Conservation (phyloP, 2,113 vertebrate genomes). For the Scopus umbretta region DNA sequence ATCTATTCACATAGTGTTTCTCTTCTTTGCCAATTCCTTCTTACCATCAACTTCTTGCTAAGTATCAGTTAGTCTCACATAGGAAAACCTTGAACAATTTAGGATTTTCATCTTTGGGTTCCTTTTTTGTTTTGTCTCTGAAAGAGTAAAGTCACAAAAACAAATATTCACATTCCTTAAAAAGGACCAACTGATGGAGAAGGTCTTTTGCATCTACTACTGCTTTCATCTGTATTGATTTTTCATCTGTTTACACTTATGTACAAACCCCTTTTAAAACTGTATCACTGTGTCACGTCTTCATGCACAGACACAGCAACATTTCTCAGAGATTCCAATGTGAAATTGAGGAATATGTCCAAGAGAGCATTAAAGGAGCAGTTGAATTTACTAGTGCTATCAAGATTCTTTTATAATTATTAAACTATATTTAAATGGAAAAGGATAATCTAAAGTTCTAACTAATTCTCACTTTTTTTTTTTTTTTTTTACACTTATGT, state of each 20-base stretch:
- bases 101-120: neutral
- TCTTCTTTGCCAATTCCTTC: neutral
- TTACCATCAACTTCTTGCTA: neutral
- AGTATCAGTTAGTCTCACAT: neutral
- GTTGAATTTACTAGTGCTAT: neutral
- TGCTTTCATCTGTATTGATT: neutral
- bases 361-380: neutral
- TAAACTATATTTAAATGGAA: neutral
- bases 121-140: neutral
- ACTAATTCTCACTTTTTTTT: neutral
- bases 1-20: fast-evolving
- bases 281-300: neutral
- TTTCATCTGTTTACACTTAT: too few relatives aligned
- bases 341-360: neutral
- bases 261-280: neutral
- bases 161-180: neutral
- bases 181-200: neutral
- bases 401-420: neutral
- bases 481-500: neutral
- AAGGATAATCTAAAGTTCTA: too few relatives aligned
- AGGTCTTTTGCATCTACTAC: neutral
- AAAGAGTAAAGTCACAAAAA: neutral
- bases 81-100: neutral
- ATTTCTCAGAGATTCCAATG: neutral
- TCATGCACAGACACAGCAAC: neutral